Evolutionary conservation across 1,140 invertebrate genomes (phyloP).

Genomic region (Nasonia vitripennis): DNA sequence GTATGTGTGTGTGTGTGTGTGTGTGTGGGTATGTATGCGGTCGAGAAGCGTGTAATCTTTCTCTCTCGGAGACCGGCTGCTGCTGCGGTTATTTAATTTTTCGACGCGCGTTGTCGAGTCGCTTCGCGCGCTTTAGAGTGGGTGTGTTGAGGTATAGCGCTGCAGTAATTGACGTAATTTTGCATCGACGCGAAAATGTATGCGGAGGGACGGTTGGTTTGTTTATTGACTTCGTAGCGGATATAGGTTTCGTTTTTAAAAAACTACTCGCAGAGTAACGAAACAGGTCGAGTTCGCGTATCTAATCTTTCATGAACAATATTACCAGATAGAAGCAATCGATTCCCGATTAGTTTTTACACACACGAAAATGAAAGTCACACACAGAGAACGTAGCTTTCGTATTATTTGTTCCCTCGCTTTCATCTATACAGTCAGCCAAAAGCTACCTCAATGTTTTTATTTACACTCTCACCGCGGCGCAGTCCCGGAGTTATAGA

Average conservation of each 20-base stretch:
- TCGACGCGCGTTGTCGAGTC: neutral
- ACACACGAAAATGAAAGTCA: too few relatives aligned
- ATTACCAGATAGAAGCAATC: too few relatives aligned
- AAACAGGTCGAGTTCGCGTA: too few relatives aligned
- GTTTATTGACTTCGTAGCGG: too few relatives aligned
- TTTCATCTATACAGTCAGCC: neutral
- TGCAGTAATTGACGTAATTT: neutral
- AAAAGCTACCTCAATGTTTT: neutral
- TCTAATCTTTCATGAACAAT: too few relatives aligned
- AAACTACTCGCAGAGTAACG: too few relatives aligned
- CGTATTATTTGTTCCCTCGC: neutral
- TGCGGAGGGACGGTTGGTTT: too few relatives aligned
- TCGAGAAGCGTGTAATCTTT: neutral
- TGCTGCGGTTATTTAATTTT: conserved; percentile 3
- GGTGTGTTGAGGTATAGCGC: neutral
- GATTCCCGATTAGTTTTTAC: too few relatives aligned
- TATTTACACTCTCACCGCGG: neutral
- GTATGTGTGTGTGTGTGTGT: too few relatives aligned
- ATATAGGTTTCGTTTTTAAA: too few relatives aligned
- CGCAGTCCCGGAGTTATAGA: neutral
- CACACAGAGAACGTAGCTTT: neutral
- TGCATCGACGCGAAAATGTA: neutral
- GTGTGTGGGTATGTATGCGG: neutral
- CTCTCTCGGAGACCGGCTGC: neutral
- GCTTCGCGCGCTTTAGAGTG: neutral